Evolutionary conservation across 1,140 invertebrate species (phyloP), one percentile per base, ranked within the genome.

Genomic region (Drosophila pandora): DNA sequence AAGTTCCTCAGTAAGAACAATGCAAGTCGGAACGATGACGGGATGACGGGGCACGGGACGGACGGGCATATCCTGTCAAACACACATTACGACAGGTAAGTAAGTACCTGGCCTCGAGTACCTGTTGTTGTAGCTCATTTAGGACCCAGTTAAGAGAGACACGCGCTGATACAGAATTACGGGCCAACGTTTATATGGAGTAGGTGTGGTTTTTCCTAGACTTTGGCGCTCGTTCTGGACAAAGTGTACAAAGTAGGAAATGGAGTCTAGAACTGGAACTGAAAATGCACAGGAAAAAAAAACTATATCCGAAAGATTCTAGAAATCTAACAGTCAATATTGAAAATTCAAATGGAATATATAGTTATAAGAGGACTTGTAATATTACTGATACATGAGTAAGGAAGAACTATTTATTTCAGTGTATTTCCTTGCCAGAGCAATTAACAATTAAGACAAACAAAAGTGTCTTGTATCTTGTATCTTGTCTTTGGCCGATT

Each of bases 1-100:
- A 84, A 87, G 73, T 59, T 75, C 67, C 22, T 30, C 47, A 30
- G 30, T 6, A 9, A 55, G 61, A 70, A 76, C 67, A 80, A 78
- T 71, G 63, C 59, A 78, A 79, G 62, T 69, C 65, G 65, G 50
- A 55, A 55, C 48, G 41, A 47, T 9, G 61, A 48, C 47, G 61
- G 17, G 17, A 17, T 17, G 17, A 67, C 62, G 39, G 60, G 64
- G 64, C 64, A 52, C 48, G 74, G 43, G 48, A 21, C 12, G 50
- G 17, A 17, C 17, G 17, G 17, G 61, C 77, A 85, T 85, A 85
- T 85, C 81, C 82, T 85, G 82, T 82, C 76, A 87, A 87, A 87
- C 74, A 85, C 69, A 87, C 65, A 87, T 85, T 82, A 67, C 58
- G 45, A 55, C 77, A 85, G 82, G 82, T 81, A 87, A 73, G 2